Conservation (phyloP, 2,113 vertebrate genomes). For the Loxodonta africana region DNA sequence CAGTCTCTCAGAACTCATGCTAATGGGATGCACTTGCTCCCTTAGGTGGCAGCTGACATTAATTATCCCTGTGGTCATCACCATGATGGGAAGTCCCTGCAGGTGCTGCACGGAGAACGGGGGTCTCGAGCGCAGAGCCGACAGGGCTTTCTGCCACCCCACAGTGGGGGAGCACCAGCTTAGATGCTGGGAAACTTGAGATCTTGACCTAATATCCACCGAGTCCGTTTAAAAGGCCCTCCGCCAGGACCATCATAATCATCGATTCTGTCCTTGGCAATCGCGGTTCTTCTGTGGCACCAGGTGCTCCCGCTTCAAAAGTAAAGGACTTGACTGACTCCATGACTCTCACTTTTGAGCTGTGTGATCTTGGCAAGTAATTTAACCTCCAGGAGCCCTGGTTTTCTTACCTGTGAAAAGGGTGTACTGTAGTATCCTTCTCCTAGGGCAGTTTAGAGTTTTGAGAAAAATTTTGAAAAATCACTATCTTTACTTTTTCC, state of each 20-base stretch:
- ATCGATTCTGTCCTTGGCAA: neutral
- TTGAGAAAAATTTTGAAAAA: slow-evolving; percentile 18
- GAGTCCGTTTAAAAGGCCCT: neutral
- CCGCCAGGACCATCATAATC: too few relatives aligned
- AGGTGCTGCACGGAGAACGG: neutral
- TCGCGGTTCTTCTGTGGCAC: fast-evolving
- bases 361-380: neutral
- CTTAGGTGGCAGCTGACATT: slow-evolving; percentile 44
- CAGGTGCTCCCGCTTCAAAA: slow-evolving; percentile 9
- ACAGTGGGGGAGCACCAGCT: neutral
- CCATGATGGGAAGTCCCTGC: neutral
- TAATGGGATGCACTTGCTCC: neutral
- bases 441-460: neutral
- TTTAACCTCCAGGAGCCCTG: neutral
- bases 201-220: fast-evolving
- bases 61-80: neutral
- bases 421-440: neutral
- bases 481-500: neutral
- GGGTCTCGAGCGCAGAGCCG: neutral
- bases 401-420: neutral
- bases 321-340: neutral
- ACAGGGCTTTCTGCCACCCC: neutral
- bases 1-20: neutral
- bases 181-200: neutral
- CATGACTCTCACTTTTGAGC: neutral